Evolutionary conservation across 1,140 invertebrate species (phyloP), one percentile per base, ranked within the genome.

Genomic region (Idris sp.): DNA sequence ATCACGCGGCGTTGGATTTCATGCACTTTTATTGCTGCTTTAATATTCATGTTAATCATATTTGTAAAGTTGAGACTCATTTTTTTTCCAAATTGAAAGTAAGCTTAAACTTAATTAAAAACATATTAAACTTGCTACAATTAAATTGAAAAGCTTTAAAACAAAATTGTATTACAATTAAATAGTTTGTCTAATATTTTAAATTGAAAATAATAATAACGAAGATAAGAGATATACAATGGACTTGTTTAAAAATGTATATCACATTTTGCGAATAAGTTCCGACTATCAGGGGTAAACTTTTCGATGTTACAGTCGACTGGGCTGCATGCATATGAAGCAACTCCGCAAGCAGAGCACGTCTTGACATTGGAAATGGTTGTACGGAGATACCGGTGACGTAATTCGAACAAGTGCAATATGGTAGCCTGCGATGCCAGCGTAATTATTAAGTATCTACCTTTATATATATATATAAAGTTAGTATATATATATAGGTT

Each of bases 371-470:
- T 62, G 51, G 53, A 65, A 73, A 73, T 53, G 35, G 58, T 22
- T 58, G 43, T 64, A 64, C 35, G 26, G 48, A 65, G 48, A 76
- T 61, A 76, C 56, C 41, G 44, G 26, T 18, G 51, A 58, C 38
- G 69, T 58, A 74, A 74, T 67, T 67, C 54, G 61, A 65, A 53
- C 30, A 30, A 36, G 54, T 35, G 40, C 62, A 51, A 77, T 80
- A 59, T 33, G 48, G 72, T 65, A 78, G 75, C 74, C 54, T 74
- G 64, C 79, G 76, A 82, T 79, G 69, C 78, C 72, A 69, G 64
- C 53, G 72, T 79, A 79, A 81, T 83, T 78, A 83, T 82, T 80
- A 81, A 81, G 67, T 41, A 62, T 40, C 53, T 61, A n/a, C n/a
- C n/a, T n/a, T n/a, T n/a, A n/a, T n/a, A n/a, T n/a, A n/a, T n/a